Base-by-base conservation (phyloP, 2,797 vertebrate genomes). In the Lacerta bilineata region DNA sequence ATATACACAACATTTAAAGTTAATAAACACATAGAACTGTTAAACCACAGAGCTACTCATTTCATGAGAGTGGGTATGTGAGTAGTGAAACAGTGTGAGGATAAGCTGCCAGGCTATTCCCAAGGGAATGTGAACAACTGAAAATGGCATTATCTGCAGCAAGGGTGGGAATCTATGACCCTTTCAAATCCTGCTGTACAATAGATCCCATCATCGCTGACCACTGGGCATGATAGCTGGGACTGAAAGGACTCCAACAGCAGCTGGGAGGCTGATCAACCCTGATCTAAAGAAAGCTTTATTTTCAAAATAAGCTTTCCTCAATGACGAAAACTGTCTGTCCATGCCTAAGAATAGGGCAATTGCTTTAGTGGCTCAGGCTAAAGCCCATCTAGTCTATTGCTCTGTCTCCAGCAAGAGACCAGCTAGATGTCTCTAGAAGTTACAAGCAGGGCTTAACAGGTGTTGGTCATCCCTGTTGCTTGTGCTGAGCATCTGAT, bases 1-100 rank as follows among this genome's bases (percentile, higher is more conserved):
- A 90, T 82, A 91, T 83, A 94, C 5, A 1, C 0, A 50, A 96
- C 95, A 94, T 90, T 74, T 91, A 82, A 94, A 95, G 93, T 91
- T 46, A 90, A 90, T 90, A 92, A 85, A 1, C 0, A 89, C 7
- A 94, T 2, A 1, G 78, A 94, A 95, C 91, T 79, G 87, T 92
- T 69, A 91, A 39, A 71, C 71, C 88, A 90, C 81, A 89, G 85
- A 0, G 3, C 50, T 89, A 90, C 80, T 93, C 76, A 84, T 89
- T 75, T 82, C 89, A 85, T 85, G 87, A 84, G 2, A 43, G 80
- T 79, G 29, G 82, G 88, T 71, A 59, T 85, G 86, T 86, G 85
- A 91, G 77, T 0, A 0, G 17, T 80, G 87, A 91, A 94, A 92
- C 83, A 89, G 75, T 88, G 80, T 87, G 75, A 84, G 0, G 0